These are phyloP conservation scores for Fissipunctia ypsillon DNA, from an alignment of 2,888 invertebrate species.

Conservation along the genomic window DNA sequence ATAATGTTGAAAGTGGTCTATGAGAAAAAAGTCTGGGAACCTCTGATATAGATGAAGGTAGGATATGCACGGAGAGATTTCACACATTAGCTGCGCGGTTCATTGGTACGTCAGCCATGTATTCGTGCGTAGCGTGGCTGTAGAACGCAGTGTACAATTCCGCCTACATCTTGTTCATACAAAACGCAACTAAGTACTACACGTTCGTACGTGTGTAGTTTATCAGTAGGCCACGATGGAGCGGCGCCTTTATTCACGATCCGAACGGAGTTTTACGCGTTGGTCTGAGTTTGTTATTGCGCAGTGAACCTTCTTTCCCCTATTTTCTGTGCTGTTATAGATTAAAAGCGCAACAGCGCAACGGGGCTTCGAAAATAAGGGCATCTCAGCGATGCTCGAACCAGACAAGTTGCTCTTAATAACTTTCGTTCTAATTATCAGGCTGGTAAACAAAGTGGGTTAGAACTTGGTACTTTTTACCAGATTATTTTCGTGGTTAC, in stretches of 20 bases:
- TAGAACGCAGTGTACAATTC: neutral
- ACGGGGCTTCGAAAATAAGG: conserved; percentile 26
- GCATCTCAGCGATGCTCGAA: conserved; percentile 14
- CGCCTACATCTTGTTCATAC: neutral
- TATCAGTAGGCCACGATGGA: neutral
- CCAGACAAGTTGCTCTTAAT: conserved; percentile 16
- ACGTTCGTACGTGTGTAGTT: neutral
- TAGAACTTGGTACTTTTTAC: neutral
- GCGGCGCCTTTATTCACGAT: neutral
- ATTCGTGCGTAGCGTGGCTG: neutral
- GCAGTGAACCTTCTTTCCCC: conserved; percentile 7
- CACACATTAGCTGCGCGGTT: neutral
- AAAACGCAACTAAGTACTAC: neutral
- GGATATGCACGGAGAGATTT: neutral
- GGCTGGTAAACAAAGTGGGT: conserved; percentile 12
- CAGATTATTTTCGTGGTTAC: rapidly evolving
- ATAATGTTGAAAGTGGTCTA: too few species aligned
- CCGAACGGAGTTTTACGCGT: neutral
- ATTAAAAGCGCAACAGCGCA: conserved; percentile 28
- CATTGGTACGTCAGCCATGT: neutral
- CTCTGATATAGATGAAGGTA: neutral
- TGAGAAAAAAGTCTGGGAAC: too few species aligned
- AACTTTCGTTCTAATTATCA: conserved; percentile 1
- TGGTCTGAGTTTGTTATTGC: neutral
- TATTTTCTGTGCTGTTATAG: conserved; percentile 11